Conservation (phyloP, 2,888 invertebrate species). For the Heliconius ethilla region DNA sequence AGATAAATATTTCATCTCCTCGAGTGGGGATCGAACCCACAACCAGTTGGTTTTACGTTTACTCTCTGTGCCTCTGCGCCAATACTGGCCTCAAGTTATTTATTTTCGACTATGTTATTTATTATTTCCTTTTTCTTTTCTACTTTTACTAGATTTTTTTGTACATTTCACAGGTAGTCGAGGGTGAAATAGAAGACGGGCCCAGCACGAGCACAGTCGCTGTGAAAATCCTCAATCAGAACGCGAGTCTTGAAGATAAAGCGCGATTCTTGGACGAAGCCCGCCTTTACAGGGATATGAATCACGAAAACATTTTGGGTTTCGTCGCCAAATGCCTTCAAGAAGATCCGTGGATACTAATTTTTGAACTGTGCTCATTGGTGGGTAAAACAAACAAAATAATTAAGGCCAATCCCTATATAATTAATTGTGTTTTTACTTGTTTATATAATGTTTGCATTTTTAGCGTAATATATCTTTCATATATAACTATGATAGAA, state of each 20-base stretch:
- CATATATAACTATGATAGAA: neutral
- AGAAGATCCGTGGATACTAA: slow-evolving; percentile 88
- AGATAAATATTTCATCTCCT: too few species aligned
- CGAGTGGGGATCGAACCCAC: too few species aligned
- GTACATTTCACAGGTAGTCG: slow-evolving; percentile 83
- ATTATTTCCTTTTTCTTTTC: neutral
- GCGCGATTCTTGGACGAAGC: slow-evolving; percentile 90
- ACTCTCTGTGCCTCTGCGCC: too few species aligned
- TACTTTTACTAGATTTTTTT: neutral
- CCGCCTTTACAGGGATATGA: slow-evolving; percentile 85
- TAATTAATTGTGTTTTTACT: slow-evolving; percentile 1
- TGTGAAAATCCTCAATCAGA: slow-evolving; percentile 91
- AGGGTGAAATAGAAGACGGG: slow-evolving; percentile 84
- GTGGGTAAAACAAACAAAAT: slow-evolving; percentile 59
- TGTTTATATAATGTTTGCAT: neutral
- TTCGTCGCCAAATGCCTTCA: slow-evolving; percentile 89
- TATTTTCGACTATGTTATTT: neutral
- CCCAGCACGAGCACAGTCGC: slow-evolving; percentile 81
- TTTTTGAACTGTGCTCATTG: slow-evolving; percentile 88
- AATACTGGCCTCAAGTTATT: too few species aligned
- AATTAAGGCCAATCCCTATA: slow-evolving; percentile 16
- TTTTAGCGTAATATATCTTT: neutral
- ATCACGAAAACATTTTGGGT: slow-evolving; percentile 87
- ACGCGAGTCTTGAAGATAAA: slow-evolving; percentile 88
- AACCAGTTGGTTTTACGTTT: too few species aligned